Evolutionary conservation across 2,888 invertebrate genomes (phyloP), one percentile per base, ranked within the genome.

Genomic region (Luffia ferchaultella): DNA sequence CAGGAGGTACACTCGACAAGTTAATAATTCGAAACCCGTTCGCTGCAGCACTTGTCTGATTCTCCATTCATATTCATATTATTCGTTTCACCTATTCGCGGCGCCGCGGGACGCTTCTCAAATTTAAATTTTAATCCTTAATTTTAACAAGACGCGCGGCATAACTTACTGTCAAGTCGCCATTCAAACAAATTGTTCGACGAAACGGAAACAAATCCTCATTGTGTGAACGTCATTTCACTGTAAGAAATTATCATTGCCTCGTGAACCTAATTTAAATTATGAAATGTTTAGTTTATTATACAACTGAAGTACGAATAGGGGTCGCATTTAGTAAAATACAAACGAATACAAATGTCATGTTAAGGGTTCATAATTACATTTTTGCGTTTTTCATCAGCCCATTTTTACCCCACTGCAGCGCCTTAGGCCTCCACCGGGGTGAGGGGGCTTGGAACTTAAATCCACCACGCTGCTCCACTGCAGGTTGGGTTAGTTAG

Each of bases 1-100:
- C 53, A 57, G 55, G 57, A 61, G 70, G 73, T 60, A 68, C 72
- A 70, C 80, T 82, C 68, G 64, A 78, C 76, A 79, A 77, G 74
- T 80, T 80, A 80, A 80, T 79, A 80, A 78, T 79, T 80, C 70
- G 71, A 68, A 7, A 16, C 43, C 43, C 42, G 49, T 43, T 71
- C 70, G 70, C 67, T 61, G 63, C 61, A 64, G 69, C 67, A 68
- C 76, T 76, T 72, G 71, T 73, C 74, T 74, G 75, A 75, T 74
- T 75, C 70, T 60, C 75, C 71, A 83, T 84, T 84, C 83, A 84
- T 83, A 84, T 84, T 83, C 83, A 84, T 83, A 83, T 83, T 80
- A 79, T 78, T 79, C 79, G 72, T 75, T 79, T 73, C 73, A 79
- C 76, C 76, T 75, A 77, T 71, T 72, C 75, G 74, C 73, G 68